Evolutionary conservation across 2,888 invertebrate genomes (phyloP), one percentile per base, ranked within the genome.

Genomic region (Eupithecia abbreviata): DNA sequence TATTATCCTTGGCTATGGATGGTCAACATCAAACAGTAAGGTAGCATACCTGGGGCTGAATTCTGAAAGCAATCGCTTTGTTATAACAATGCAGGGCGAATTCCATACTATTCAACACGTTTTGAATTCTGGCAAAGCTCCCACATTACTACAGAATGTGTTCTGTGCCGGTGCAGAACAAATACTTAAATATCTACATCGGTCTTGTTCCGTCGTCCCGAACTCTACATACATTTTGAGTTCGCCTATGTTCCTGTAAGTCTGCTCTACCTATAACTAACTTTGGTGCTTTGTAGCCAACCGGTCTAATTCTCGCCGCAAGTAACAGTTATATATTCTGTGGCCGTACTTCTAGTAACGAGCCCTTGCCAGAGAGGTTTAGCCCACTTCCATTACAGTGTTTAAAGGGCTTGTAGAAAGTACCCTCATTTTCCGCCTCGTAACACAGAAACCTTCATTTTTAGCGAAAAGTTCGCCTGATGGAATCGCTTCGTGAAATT

Each of bases 311-410:
- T 71, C 49, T 69, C 72, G 66, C 73, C 75, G 65, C 74, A 66
- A 71, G 70, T 58, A 43, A 72, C 72, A 74, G 66, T 66, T 72
- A 42, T 7, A 69, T 76, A 76, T 74, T 76, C 76, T 78, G 66
- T 74, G 73, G 42, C 73, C 72, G 75, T 74, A 78, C 77, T 79
- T 79, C 72, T 77, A 75, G 79, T 81, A 72, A 79, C 78, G 81
- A 76, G 71, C 68, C 65, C 73, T 80, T 78, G 74, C 71, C 74
- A 76, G 76, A 77, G 76, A 79, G 79, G 73, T 79, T 78, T 78
- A 76, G 77, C 77, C 78, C 74, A 77, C 77, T 81, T 81, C 71
- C 79, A 81, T 79, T 75, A 80, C 77, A 72, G 71, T 75, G 68
- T 74, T 77, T 73, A 73, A 75, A 80, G 77, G 74, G 66, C 79